Evolutionary conservation across 2,113 vertebrate genomes (phyloP).

Genomic region (Dipodomys merriami): DNA sequence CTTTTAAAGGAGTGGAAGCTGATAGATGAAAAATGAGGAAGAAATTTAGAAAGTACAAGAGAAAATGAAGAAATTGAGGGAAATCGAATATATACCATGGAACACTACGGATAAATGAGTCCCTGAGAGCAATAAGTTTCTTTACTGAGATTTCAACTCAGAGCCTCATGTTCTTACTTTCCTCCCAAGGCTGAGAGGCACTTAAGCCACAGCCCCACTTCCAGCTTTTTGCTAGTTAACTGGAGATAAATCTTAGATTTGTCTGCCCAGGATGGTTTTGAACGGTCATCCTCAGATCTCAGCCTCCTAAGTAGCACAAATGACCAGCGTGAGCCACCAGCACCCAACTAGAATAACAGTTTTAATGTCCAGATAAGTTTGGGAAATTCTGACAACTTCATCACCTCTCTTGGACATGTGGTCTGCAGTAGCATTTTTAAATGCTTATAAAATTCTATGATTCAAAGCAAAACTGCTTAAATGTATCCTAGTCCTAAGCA

Average conservation of each 20-base stretch:
- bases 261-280: too few species aligned
- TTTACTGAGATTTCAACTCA: too few species aligned
- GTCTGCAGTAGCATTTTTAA: not conserved
- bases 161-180: too few species aligned
- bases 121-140: not conserved
- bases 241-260: too few species aligned
- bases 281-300: too few species aligned
- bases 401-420: not conserved
- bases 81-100: not conserved
- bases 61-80: not conserved
- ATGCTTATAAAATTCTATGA: not conserved
- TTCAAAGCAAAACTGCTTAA: not conserved
- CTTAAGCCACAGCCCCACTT: too few species aligned
- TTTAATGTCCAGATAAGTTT: not conserved
- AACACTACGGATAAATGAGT: not conserved
- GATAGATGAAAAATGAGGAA: not conserved
- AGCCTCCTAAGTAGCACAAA: too few species aligned
- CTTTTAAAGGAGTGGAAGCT: not conserved
- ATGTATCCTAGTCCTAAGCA: not conserved
- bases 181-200: too few species aligned
- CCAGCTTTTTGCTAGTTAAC: too few species aligned
- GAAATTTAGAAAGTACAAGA: not conserved
- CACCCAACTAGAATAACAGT: not conserved
- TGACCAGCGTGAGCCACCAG: too few species aligned
- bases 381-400: not conserved